These are phyloP conservation scores for Falco concolor DNA, from an alignment of 2,797 vertebrate genomes.

Conservation along the genomic window DNA sequence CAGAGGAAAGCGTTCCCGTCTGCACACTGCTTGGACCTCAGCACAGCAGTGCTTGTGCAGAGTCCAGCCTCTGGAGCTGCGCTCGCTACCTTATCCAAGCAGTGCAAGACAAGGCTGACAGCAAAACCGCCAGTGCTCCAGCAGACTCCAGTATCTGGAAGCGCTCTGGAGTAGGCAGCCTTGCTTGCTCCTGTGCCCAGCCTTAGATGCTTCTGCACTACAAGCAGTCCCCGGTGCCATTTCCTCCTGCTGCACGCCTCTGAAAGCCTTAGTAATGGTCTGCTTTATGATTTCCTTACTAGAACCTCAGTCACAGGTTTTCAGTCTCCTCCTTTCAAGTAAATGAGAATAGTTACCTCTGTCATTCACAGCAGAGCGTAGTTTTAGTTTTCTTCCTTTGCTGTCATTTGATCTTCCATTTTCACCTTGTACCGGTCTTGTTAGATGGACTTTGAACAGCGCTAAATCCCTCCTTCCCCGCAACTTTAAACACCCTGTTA, in stretches of 20 bases:
- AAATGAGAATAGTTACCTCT: not conserved
- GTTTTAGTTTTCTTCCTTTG: not conserved
- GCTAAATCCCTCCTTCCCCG: not conserved
- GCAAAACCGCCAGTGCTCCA: not conserved
- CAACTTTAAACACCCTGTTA: not conserved
- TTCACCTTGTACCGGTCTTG: not conserved
- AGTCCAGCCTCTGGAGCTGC: not conserved
- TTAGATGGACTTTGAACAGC: not conserved
- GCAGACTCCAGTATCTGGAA: not conserved
- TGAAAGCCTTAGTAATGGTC: not conserved
- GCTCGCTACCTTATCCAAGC: accelerated
- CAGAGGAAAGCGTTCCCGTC: not conserved
- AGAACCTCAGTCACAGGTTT: not conserved
- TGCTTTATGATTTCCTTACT: not conserved
- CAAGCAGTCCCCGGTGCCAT: not conserved
- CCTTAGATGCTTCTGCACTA: not conserved
- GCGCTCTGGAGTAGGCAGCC: not conserved
- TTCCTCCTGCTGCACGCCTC: not conserved
- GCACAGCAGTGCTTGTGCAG: not conserved
- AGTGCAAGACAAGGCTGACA: not conserved
- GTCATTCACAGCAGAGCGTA: not conserved
- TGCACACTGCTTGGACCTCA: not conserved
- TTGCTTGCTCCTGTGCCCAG: not conserved
- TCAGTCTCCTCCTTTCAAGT: not conserved
- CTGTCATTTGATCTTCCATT: not conserved